Evolutionary conservation across 2,113 vertebrate genomes (phyloP).

Genomic region (Cinclus mexicanus): DNA sequence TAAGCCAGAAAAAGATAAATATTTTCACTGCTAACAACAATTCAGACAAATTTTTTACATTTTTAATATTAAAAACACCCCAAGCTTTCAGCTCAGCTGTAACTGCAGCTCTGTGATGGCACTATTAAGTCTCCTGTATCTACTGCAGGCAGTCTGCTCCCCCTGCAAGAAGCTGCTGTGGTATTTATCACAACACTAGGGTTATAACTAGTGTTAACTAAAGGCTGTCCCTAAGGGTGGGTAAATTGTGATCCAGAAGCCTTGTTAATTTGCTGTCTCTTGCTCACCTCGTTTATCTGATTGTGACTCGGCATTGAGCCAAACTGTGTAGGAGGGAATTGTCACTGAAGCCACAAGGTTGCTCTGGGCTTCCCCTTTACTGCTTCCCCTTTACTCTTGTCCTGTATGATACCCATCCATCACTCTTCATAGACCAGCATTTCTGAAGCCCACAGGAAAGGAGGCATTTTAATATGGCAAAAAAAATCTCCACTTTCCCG

Average conservation of each 20-base stretch:
- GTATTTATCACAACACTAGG: not conserved
- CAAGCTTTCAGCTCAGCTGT: not conserved
- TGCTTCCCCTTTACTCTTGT: not conserved
- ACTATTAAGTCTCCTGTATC: not conserved
- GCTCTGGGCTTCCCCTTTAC: not conserved
- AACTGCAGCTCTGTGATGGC: not conserved
- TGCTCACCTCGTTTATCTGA: not conserved
- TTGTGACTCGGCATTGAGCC: not conserved
- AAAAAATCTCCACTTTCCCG: not conserved
- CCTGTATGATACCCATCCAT: rapidly evolving
- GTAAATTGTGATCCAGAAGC: not conserved
- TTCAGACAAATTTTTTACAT: not conserved
- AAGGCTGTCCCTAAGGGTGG: not conserved
- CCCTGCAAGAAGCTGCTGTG: not conserved
- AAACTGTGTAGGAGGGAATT: not conserved
- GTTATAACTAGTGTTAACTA: not conserved
- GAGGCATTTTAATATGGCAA: not conserved
- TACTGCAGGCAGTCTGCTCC: not conserved
- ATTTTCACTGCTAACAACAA: not conserved
- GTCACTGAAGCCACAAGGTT: not conserved
- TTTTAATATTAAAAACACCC: not conserved
- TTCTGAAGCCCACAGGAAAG: not conserved
- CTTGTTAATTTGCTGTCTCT: not conserved
- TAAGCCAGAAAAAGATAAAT: not conserved
- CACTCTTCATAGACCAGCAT: rapidly evolving